Evolutionary conservation across 53 echinoderm and acorn worm species (phyloP).

Genomic region (Patiria pectinifera): DNA sequence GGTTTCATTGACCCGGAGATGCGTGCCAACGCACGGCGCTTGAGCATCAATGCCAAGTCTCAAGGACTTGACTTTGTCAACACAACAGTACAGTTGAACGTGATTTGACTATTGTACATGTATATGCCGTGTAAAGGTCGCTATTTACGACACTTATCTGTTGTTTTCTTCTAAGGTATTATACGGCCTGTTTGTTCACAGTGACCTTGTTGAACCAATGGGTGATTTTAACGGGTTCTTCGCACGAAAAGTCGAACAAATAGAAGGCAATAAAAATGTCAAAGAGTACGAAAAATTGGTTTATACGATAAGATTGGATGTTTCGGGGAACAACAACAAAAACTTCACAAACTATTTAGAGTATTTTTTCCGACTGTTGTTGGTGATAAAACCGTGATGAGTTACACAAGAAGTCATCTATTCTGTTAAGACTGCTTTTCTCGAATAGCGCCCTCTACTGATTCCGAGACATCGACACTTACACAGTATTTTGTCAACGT

Average conservation of each 20-base stretch:
- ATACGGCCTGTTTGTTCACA: neutral
- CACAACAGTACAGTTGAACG: neutral
- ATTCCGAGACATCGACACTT: neutral
- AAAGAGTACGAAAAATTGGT: neutral
- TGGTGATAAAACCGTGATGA: neutral
- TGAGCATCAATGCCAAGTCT: neutral
- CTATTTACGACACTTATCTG: neutral
- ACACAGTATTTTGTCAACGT: neutral
- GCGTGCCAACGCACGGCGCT: neutral
- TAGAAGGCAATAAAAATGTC: neutral
- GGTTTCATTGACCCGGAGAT: neutral
- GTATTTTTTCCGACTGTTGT: neutral
- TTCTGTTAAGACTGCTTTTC: neutral
- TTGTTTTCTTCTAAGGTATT: neutral
- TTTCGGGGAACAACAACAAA: neutral
- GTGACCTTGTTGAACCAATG: neutral
- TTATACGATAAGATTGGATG: neutral
- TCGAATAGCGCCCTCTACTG: constrained; percentile 17
- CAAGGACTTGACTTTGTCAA: constrained; percentile 27
- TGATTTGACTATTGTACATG: neutral
- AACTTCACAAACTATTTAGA: neutral
- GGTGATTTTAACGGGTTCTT: neutral
- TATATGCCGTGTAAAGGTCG: neutral
- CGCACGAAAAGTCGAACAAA: neutral
- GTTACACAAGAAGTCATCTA: too few relatives aligned